Evolutionary conservation across 2,888 invertebrate genomes (phyloP), one percentile per base, ranked within the genome.

Genomic region (Beris chalybata): DNA sequence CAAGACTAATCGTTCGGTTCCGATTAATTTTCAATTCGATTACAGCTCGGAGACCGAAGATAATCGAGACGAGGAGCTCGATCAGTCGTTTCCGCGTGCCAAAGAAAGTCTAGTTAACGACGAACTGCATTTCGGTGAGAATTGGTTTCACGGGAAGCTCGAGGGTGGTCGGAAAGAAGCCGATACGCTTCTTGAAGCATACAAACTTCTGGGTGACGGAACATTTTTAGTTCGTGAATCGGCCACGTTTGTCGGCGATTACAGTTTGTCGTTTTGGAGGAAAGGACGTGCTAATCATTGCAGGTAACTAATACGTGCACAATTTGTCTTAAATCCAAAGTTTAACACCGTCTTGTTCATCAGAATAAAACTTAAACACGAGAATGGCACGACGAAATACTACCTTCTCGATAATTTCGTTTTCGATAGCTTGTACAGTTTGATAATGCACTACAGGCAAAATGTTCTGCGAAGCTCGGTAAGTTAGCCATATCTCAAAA

Each of bases 161-260:
- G 86, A 89, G 13, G 91, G 90, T 30, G 92, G 92, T 22, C 81
- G 93, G 4, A 87, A 86, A 69, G 92, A 94, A 75, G 91, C 93
- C 0, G 92, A 92, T 76, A 74, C 75, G 54, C 71, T 81, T 29
- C 79, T 96, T 9, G 84, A 86, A 65, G 85, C 86, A 5, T 93
- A 94, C 76, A 85, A 93, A 0, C 86, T 91, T 76, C 83, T 95
- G 4, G 95, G 95, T 0, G 94, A 95, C 77, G 96, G 95, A 0
- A 94, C 95, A 0, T 96, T 96, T 78, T 84, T 96, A 32, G 97
- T 97, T 0, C 84, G 97, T 38, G 93, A 95, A 73, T 95, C 96
- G 77, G 95, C 95, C 31, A 97, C 96, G 0, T 97, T 97, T 81
- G 93, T 96, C 0, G 97, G 97, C 0, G 97, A 97, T 79, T 97